These are phyloP conservation scores for Calliscelio sp. DNA, from an alignment of 2,888 invertebrate genomes.

Conservation along the genomic window DNA sequence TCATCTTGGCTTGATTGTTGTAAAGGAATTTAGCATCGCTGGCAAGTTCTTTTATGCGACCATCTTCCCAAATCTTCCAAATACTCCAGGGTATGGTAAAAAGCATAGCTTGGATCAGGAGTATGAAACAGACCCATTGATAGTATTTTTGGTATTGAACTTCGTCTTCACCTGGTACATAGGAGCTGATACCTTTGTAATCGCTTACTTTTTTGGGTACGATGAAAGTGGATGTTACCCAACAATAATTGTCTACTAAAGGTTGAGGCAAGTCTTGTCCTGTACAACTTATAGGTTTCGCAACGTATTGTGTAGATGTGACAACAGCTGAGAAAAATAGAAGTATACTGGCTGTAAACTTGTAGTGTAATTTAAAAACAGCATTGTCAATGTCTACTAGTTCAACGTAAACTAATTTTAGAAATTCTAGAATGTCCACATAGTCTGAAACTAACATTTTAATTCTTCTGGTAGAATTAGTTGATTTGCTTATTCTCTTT, in stretches of 20 bases:
- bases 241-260: conserved; percentile 9
- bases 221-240: neutral
- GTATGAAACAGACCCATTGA: neutral
- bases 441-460: neutral
- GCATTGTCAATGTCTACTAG: conserved; percentile 14
- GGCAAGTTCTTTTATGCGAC: neutral
- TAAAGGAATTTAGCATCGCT: neutral
- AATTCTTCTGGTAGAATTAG: too few species aligned
- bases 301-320: conserved; percentile 14
- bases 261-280: neutral
- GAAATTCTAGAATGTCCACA: neutral
- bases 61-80: neutral
- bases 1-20: neutral
- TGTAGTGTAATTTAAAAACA: conserved; percentile 14
- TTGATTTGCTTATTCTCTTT: too few species aligned
- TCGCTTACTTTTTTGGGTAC: neutral
- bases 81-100: neutral
- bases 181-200: too few species aligned
- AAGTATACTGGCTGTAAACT: neutral
- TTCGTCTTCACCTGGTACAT: neutral
- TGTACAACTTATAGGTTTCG: neutral
- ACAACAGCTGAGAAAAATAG: conserved; percentile 15
- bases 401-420: conserved; percentile 9
- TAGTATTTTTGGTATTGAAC: neutral
- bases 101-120: neutral